phyloP scores from a whole-genome alignment of 2,888 invertebrate species.

The Sphaeridia pumilis region DNA sequence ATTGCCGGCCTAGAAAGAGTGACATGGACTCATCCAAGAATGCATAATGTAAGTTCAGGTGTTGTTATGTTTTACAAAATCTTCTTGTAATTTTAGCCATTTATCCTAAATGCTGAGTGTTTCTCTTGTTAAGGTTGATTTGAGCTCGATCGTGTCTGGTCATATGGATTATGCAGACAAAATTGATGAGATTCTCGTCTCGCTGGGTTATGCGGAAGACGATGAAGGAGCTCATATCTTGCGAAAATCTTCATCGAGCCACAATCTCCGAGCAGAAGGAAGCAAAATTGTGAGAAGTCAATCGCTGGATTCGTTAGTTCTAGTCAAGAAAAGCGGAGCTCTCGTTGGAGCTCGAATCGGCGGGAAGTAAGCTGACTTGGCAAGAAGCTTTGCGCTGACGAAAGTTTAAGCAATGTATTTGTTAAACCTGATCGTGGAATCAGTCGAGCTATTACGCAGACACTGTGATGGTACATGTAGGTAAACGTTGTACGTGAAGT shows the following conservation, averaged over 20 bases:
- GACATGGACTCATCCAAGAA: slow-evolving; percentile 32
- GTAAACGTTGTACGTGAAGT: not conserved
- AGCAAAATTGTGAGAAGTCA: slow-evolving; percentile 18
- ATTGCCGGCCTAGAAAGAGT: slow-evolving; percentile 34
- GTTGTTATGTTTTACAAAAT: no score
- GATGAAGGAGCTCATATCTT: slow-evolving; percentile 19
- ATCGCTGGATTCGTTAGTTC: slow-evolving; percentile 31
- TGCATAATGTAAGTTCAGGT: slow-evolving; percentile 25
- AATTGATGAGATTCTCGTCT: slow-evolving; percentile 42
- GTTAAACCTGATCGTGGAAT: no score
- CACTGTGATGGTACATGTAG: not conserved
- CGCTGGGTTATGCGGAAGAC: slow-evolving; percentile 30
- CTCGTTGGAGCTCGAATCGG: slow-evolving; percentile 7
- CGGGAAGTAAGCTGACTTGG: slow-evolving; percentile 7
- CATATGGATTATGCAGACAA: slow-evolving; percentile 50
- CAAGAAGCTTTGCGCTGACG: not conserved
- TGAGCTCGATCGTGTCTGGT: slow-evolving; percentile 39
- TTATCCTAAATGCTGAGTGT: not conserved
- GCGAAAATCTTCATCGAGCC: slow-evolving; percentile 24
- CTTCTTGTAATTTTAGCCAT: no score
- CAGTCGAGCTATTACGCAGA: no score
- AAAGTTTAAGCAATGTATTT: not conserved
- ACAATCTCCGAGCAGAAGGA: slow-evolving; percentile 19
- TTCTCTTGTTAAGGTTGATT: slow-evolving; percentile 37
- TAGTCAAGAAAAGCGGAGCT: slow-evolving; percentile 11